These are phyloP conservation scores for Desmophyllum pertusum DNA, from an alignment of 92 coral and sea anemone species.

Conservation along the genomic window DNA sequence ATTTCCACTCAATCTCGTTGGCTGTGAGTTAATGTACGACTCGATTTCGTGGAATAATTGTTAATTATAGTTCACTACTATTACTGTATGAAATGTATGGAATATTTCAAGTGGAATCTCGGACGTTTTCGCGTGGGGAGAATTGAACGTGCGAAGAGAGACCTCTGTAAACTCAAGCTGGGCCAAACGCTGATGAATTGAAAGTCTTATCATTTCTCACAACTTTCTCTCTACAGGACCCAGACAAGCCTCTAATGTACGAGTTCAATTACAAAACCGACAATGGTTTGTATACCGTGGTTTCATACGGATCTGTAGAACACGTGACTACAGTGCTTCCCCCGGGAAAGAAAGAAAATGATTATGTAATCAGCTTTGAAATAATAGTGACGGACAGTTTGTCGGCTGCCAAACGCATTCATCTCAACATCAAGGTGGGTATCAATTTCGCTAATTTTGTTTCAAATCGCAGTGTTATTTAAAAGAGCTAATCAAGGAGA, in stretches of 20 bases:
- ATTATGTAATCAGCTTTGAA: conserved; percentile 29
- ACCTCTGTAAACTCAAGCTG: not conserved
- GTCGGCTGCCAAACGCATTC: conserved; percentile 39
- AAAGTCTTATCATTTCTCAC: not conserved
- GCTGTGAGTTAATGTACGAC: no score
- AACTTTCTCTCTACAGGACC: conserved; percentile 15
- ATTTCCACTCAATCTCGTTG: no score
- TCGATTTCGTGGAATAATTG: no score
- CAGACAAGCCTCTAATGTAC: conserved; percentile 63
- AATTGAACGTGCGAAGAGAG: no score
- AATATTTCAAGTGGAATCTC: no score
- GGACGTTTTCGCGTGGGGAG: no score
- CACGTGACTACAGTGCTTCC: conserved; percentile 66
- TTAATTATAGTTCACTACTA: no score
- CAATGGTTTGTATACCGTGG: conserved; percentile 70
- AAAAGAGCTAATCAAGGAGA: not conserved
- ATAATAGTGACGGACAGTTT: conserved; percentile 64
- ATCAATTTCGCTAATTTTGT: not conserved
- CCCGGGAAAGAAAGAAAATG: conserved; percentile 41
- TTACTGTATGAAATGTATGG: no score
- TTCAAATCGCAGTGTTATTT: no score
- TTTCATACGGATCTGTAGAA: conserved; percentile 61
- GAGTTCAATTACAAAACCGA: conserved; percentile 71
- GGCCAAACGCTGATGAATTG: not conserved
- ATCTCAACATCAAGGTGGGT: conserved; percentile 42